phyloP scores from a whole-genome alignment of 2,113 vertebrate genomes.

The Sclerurus mexicanus region DNA sequence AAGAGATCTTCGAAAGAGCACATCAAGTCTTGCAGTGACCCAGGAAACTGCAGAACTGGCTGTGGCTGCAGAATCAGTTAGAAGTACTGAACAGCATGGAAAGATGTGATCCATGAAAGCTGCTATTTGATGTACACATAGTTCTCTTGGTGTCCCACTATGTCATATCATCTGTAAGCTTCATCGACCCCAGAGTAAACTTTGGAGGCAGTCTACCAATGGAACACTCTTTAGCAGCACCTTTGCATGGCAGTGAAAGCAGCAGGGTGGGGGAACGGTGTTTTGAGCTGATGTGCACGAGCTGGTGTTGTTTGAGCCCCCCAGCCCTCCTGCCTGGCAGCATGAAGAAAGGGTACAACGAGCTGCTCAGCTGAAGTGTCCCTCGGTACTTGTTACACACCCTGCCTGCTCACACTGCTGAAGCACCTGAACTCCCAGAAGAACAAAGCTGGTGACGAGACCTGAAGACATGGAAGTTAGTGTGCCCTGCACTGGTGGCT shows the following conservation, averaged over 20 bases:
- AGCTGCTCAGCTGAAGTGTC: background rate
- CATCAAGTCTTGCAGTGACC: background rate
- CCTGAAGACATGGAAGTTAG: background rate
- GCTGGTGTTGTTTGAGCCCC: background rate
- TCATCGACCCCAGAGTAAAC: accelerated
- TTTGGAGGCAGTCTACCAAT: background rate
- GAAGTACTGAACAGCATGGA: accelerated
- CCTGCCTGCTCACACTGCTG: background rate
- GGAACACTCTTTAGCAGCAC: background rate
- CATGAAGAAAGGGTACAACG: background rate
- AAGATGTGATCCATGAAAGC: background rate
- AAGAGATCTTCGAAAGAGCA: background rate
- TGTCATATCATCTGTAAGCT: background rate
- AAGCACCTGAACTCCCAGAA: background rate
- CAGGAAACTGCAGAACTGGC: background rate
- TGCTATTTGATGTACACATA: background rate
- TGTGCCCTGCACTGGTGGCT: accelerated
- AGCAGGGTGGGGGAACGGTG: background rate
- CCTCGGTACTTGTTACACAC: background rate
- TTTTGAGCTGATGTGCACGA: background rate
- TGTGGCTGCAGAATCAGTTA: background rate
- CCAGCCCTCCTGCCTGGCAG: background rate
- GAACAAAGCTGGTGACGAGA: background rate
- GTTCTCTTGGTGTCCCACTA: background rate
- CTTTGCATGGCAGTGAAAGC: background rate